A percentile compares a stretch with the other conserved stretches of the same genome.
Conservation (phyloP, 2,888 invertebrate genomes). For the Yponomeuta plumbellus region DNA sequence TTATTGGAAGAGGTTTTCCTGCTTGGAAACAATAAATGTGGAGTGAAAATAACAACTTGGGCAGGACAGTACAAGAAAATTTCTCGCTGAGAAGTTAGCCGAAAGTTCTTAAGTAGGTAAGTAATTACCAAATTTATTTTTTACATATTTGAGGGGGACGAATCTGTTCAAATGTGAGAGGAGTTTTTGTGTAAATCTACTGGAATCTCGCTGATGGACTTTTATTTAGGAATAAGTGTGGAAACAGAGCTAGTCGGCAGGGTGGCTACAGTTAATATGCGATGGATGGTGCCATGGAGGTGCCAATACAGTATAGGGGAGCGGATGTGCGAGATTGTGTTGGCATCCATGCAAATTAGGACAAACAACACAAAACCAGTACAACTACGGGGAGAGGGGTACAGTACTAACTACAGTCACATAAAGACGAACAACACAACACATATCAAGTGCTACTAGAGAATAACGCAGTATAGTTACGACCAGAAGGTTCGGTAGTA, state of each 20-base stretch:
- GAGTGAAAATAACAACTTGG: no score
- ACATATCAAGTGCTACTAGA: not conserved
- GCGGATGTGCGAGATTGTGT: not conserved
- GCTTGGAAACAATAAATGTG: no score
- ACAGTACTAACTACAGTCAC: constrained; percentile 62
- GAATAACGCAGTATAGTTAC: not conserved
- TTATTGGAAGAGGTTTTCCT: no score
- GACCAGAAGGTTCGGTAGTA: not conserved
- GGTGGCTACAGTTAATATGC: not conserved
- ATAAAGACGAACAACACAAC: constrained; percentile 32
- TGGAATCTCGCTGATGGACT: not conserved
- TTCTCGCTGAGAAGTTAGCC: no score
- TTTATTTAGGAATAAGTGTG: not conserved
- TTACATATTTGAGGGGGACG: no score
- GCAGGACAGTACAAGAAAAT: no score
- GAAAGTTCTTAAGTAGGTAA: no score
- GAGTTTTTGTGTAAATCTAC: not conserved
- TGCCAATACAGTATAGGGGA: not conserved
- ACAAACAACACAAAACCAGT: constrained; percentile 4
- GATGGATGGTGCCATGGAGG: not conserved
- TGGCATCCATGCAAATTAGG: constrained; percentile 4
- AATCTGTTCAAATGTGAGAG: not conserved
- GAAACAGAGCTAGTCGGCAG: not conserved
- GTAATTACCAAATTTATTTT: no score
- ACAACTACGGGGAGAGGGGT: constrained; percentile 38